Conservation (phyloP, 2,888 invertebrate genomes). For the Ischnura elegans region DNA sequence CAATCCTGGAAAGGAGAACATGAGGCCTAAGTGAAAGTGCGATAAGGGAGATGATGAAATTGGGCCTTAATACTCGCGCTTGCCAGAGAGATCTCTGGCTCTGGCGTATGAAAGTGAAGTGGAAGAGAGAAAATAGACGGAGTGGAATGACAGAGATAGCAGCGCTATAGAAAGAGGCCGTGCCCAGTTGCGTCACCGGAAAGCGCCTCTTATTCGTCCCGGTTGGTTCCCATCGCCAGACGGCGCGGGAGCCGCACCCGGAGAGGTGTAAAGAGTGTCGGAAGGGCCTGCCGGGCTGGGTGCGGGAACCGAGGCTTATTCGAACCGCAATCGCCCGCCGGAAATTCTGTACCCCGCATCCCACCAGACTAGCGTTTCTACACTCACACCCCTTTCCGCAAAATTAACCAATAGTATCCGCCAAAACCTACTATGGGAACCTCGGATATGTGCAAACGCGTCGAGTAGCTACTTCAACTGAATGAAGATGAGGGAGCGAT, state of each 20-base stretch:
- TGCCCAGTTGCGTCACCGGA: neutral
- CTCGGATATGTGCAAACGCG: neutral
- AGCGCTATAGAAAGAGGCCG: neutral
- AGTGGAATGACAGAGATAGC: slow-evolving; percentile 2
- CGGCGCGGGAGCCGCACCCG: neutral
- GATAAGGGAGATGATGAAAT: neutral
- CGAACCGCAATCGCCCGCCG: neutral
- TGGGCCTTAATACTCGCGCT: neutral
- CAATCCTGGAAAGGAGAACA: too few relatives aligned
- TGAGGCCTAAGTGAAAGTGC: neutral
- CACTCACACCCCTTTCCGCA: neutral
- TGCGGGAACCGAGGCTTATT: neutral
- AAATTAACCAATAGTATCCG: neutral
- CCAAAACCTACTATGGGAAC: too few relatives aligned
- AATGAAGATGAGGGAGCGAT: neutral
- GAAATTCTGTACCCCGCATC: neutral
- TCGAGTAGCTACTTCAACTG: neutral
- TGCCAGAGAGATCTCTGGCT: neutral
- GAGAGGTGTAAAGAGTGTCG: neutral
- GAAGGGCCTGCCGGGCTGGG: neutral
- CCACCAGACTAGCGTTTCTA: neutral
- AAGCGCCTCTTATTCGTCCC: neutral
- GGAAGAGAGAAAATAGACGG: slow-evolving; percentile 25
- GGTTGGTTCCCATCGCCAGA: neutral
- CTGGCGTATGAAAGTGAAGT: neutral